These are phyloP conservation scores for Brachionus sp. DNA, from an alignment of 1,140 invertebrate species.

Conservation along the genomic window DNA sequence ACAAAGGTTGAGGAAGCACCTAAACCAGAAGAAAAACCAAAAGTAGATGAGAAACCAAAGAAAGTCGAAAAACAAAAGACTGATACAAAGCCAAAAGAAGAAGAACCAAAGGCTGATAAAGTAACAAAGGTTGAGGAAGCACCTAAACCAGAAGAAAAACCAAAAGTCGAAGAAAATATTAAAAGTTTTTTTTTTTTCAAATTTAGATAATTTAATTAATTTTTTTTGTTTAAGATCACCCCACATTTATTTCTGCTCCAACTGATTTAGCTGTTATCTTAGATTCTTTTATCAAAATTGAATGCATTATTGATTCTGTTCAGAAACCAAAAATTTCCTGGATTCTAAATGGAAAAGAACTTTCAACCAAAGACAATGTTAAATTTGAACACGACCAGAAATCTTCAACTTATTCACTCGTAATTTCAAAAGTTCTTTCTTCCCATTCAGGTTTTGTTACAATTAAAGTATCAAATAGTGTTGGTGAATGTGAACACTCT, in stretches of 20 bases:
- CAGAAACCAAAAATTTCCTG: conserved; percentile 79
- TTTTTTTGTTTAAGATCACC: neutral
- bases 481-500: neutral
- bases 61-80: neutral
- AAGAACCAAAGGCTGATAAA: neutral
- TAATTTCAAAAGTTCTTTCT: neutral
- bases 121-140: conserved; percentile 1
- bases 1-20: neutral
- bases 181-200: too few relatives aligned
- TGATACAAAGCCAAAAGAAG: neutral
- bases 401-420: neutral
- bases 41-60: neutral
- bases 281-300: conserved; percentile 63
- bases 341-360: conserved; percentile 78
- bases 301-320: conserved; percentile 85
- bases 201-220: too few relatives aligned
- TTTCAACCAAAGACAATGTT: neutral
- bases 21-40: neutral
- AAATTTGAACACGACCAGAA: conserved; percentile 19
- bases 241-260: neutral
- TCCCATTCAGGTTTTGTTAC: neutral
- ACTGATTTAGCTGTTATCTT: neutral
- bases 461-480: conserved; percentile 26
- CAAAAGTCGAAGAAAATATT: neutral
- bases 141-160: conserved; percentile 8